Percentiles rank a stretch among this genome's conserved stretches.
Evolutionary conservation across 2,797 vertebrate species (phyloP).

Genomic region (Eidolon dupreanum): DNA sequence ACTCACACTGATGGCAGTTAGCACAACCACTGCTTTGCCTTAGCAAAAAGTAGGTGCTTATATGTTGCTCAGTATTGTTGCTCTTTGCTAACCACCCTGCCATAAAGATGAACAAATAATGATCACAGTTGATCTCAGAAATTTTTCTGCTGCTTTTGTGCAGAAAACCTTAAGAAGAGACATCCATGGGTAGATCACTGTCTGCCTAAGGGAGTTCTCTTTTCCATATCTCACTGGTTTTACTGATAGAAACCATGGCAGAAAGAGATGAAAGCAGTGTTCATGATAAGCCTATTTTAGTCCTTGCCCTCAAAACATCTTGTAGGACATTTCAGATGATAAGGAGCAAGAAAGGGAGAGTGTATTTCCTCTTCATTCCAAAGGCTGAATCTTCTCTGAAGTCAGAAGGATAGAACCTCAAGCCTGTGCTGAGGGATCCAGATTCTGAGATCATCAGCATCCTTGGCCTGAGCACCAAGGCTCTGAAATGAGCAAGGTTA

Average conservation of each 20-base stretch:
- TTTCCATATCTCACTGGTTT: neutral
- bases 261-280: neutral
- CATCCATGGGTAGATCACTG: neutral
- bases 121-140: neutral
- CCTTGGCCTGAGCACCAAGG: neutral
- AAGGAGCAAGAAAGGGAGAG: neutral
- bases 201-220: neutral
- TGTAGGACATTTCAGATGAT: neutral
- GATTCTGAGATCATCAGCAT: neutral
- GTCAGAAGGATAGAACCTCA: neutral
- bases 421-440: neutral
- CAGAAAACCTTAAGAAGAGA: neutral
- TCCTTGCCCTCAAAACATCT: neutral
- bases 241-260: neutral
- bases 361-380: neutral
- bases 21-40: neutral
- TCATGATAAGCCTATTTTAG: neutral
- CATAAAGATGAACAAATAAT: neutral
- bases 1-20: accelerated
- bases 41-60: neutral
- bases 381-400: neutral
- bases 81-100: neutral
- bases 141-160: neutral
- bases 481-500: neutral
- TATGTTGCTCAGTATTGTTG: neutral